These are phyloP conservation scores for Bos indicus DNA, from an alignment of 2,113 vertebrate genomes.

Conservation along the genomic window DNA sequence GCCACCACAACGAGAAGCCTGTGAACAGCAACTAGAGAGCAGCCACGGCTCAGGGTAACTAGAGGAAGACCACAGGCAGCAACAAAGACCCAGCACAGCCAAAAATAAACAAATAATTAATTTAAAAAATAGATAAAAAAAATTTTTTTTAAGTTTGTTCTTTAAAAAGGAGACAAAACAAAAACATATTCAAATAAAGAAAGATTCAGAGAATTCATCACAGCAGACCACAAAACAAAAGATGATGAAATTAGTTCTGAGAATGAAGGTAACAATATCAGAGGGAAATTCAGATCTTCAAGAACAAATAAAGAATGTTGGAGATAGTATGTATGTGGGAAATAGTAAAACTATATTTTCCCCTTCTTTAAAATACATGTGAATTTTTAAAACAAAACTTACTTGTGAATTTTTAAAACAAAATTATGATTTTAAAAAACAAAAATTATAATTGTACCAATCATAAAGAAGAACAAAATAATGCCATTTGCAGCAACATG, in stretches of 20 bases:
- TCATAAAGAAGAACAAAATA: neutral
- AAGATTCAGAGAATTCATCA: neutral
- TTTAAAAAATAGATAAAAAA: accelerated
- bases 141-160: neutral
- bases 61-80: neutral
- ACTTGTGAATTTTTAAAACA: neutral
- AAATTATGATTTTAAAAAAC: neutral
- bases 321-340: neutral
- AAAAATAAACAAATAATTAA: neutral
- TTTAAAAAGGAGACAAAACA: neutral
- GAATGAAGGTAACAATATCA: neutral
- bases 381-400: neutral
- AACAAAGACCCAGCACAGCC: neutral
- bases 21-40: neutral
- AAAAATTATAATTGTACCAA: neutral
- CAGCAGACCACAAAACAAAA: neutral
- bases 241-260: neutral
- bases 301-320: neutral
- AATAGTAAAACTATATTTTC: neutral
- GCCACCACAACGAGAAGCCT: neutral
- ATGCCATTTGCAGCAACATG: neutral
- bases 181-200: neutral
- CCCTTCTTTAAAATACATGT: neutral
- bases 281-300: neutral
- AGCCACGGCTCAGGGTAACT: neutral